phyloP scores from a whole-genome alignment of 1,140 invertebrate species.

The Dreissena rostriformis region DNA sequence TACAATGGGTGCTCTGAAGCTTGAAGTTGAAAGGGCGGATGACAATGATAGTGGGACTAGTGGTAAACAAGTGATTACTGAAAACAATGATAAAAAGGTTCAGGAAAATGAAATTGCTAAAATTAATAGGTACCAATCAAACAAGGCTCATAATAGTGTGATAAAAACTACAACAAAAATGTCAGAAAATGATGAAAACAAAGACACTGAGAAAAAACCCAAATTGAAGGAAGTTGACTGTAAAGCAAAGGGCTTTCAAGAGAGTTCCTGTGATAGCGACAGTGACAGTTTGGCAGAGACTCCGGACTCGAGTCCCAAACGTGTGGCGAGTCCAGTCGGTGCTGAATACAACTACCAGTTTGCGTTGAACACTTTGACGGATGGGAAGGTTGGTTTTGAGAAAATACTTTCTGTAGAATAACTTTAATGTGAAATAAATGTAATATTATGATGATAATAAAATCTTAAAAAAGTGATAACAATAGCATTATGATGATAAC shows the following conservation, averaged over 20 bases:
- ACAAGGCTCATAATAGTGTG: no score
- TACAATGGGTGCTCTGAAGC: background rate
- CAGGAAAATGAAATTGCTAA: background rate
- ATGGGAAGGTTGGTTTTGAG: conserved; percentile 73
- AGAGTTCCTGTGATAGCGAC: conserved; percentile 6
- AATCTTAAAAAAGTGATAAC: no score
- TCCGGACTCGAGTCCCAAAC: background rate
- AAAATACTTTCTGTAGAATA: background rate
- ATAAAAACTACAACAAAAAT: no score
- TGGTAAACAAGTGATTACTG: background rate
- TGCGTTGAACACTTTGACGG: conserved; percentile 64
- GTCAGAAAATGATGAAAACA: no score
- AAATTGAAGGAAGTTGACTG: no score
- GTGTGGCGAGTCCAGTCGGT: conserved; percentile 36
- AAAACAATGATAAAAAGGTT: background rate
- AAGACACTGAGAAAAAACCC: no score
- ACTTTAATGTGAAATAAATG: no score
- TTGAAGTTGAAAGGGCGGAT: background rate
- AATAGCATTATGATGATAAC: no score
- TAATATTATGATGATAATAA: no score
- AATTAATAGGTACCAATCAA: no score
- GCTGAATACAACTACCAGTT: conserved; percentile 67
- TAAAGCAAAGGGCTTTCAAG: no score
- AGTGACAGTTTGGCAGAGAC: background rate
- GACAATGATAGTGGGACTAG: background rate